A percentile compares a stretch with the other conserved stretches of the same genome.
These are phyloP conservation scores for Misgurnus anguillicaudatus DNA, from an alignment of 2,113 vertebrate genomes.

Conservation along the genomic window DNA sequence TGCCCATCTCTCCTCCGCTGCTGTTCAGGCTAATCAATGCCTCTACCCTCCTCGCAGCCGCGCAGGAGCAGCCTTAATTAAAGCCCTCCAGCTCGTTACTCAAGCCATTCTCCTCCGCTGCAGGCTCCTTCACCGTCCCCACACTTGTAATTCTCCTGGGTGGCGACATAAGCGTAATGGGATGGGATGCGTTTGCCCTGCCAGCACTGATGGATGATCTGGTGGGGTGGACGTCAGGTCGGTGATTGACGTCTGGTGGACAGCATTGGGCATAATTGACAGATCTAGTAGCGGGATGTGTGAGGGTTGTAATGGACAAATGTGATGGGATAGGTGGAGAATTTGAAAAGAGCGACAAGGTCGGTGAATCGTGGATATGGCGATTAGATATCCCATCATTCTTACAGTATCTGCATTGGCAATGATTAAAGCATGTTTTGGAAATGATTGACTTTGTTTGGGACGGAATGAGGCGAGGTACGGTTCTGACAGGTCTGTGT, in stretches of 20 bases:
- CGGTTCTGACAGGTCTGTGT: constrained; percentile 61
- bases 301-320: constrained; percentile 15
- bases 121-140: constrained; percentile 61
- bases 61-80: constrained; percentile 68
- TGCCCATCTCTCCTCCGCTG: constrained; percentile 54
- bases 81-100: constrained; percentile 66
- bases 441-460: constrained; percentile 29
- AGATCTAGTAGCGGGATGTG: constrained; percentile 24
- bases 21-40: constrained; percentile 60
- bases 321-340: constrained; percentile 14
- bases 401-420: not conserved
- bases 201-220: constrained; percentile 63
- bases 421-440: constrained; percentile 31
- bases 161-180: constrained; percentile 65
- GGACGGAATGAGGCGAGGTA: not conserved
- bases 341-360: constrained; percentile 42
- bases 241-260: constrained; percentile 55
- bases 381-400: constrained; percentile 15
- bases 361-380: constrained; percentile 19
- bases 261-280: constrained; percentile 44
- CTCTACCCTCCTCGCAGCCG: constrained; percentile 18
- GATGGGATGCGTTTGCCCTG: constrained; percentile 39
- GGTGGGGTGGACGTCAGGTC: constrained; percentile 61
- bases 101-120: constrained; percentile 60
- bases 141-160: constrained; percentile 68